Percentiles rank a stretch among this genome's conserved stretches.
These are phyloP conservation scores for Pocillopora verrucosa DNA, from an alignment of 64 coral and sea anemone genomes.

Conservation along the genomic window DNA sequence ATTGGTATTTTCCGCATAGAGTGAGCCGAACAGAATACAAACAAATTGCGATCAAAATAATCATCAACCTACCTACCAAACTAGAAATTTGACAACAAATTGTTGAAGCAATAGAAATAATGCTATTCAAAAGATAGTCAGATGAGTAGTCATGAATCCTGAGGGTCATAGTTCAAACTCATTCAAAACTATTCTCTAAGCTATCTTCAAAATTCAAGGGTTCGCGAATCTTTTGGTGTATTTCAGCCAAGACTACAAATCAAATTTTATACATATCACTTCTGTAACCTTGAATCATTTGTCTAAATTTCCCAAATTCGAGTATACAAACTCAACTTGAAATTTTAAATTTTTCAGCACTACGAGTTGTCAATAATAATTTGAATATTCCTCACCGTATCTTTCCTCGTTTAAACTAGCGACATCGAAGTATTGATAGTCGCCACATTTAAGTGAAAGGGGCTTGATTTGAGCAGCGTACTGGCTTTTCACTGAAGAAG, in stretches of 20 bases:
- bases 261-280: no score
- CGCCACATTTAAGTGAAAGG: constrained; percentile 64
- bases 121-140: neutral
- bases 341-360: no score
- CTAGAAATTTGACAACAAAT: neutral
- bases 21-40: no score
- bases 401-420: constrained; percentile 68
- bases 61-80: neutral
- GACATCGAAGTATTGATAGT: constrained; percentile 87
- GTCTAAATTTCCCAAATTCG: no score
- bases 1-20: no score
- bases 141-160: neutral
- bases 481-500: constrained; percentile 54
- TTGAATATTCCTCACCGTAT: constrained; percentile 51
- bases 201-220: neutral
- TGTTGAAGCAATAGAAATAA: neutral
- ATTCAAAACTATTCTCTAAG: neutral
- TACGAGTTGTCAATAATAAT: no score
- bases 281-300: no score
- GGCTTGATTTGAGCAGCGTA: constrained; percentile 67
- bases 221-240: no score
- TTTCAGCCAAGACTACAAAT: no score
- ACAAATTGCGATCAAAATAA: no score
- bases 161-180: neutral
- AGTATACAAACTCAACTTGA: no score